Evolutionary conservation across 2,797 vertebrate genomes (phyloP).

Genomic region (Rhinella marina): DNA sequence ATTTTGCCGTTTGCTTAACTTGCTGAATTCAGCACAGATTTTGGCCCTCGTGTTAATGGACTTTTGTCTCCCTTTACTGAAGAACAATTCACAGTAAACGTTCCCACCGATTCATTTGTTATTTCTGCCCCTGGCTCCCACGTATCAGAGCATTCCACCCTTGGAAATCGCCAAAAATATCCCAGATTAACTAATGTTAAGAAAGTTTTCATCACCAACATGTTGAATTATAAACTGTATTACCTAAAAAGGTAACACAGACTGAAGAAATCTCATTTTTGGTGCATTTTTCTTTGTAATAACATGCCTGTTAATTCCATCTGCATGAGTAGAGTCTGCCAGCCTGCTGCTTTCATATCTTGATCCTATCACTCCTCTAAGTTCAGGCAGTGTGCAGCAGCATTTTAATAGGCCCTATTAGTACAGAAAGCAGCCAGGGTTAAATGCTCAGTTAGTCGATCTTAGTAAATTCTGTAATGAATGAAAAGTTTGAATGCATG

Average conservation of each 20-base stretch:
- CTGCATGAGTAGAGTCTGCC: constrained; percentile 45
- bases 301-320: constrained; percentile 34
- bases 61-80: constrained; percentile 33
- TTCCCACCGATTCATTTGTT: constrained; percentile 49
- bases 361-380: constrained; percentile 24
- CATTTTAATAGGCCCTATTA: constrained; percentile 15
- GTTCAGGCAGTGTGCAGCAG: constrained; percentile 10
- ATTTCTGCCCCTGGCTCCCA: constrained; percentile 49
- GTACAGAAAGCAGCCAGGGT: constrained; percentile 19
- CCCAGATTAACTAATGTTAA: constrained; percentile 43
- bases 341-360: constrained; percentile 41
- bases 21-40: constrained; percentile 31
- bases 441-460: constrained; percentile 37
- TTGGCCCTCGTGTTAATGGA: constrained; percentile 36
- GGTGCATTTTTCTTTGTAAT: constrained; percentile 41
- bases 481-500: constrained; percentile 1
- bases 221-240: constrained; percentile 27
- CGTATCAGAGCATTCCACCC: constrained; percentile 37
- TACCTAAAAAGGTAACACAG: constrained; percentile 59
- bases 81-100: constrained; percentile 41
- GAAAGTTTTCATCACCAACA: constrained; percentile 19
- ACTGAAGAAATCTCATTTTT: constrained; percentile 28
- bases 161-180: constrained; percentile 46
- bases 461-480: constrained; percentile 29
- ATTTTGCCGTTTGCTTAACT: not conserved